Evolutionary conservation across 2,888 invertebrate genomes (phyloP), one percentile per base, ranked within the genome.

Genomic region (Adelognathus sp.): DNA sequence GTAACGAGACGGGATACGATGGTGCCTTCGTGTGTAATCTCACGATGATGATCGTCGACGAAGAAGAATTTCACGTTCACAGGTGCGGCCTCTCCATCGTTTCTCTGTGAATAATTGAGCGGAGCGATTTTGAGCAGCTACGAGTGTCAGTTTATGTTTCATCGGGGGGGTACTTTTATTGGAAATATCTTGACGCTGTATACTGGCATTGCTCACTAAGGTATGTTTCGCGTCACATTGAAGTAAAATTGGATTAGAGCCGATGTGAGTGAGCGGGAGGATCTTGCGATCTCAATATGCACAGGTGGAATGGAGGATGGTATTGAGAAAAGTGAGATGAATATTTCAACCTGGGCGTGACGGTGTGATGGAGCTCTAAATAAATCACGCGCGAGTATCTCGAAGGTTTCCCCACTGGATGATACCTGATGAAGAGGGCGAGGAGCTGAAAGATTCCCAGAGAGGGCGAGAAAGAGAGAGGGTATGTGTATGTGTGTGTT

Each of bases 281-380:
- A 18, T 44, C 11, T 29, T 52, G 18, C 18, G 41, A n/a, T 9
- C 82, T 82, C 27, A 11, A 44, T 79, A 81, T n/a, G n/a, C n/a
- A n/a, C 82, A 81, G 81, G 83, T 78, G 75, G 70, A 76, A 77
- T 78, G 75, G 71, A 82, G 16, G 11, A 21, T 46, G 3, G 27
- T 41, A 31, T 5, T n/a, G n/a, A 39, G n/a, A 18, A n/a, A 24
- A 36, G 54, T 27, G 36, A 69, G 46, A 54, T 58, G 77, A 72
- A 77, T 67, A 73, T 77, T 77, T 56, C n/a, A 56, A 67, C 61
- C 29, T 69, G 72, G 21, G 16, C 46, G 61, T 9, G 44, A 50
- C 33, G 61, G 61, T 67, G 61, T 72, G 67, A 67, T 31, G 46
- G 56, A 54, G 61, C 52, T 61, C 36, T 63, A 58, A 69, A 78